Evolutionary conservation across 1,140 invertebrate genomes (phyloP).

Genomic region (Thaumatotibia leucotreta): DNA sequence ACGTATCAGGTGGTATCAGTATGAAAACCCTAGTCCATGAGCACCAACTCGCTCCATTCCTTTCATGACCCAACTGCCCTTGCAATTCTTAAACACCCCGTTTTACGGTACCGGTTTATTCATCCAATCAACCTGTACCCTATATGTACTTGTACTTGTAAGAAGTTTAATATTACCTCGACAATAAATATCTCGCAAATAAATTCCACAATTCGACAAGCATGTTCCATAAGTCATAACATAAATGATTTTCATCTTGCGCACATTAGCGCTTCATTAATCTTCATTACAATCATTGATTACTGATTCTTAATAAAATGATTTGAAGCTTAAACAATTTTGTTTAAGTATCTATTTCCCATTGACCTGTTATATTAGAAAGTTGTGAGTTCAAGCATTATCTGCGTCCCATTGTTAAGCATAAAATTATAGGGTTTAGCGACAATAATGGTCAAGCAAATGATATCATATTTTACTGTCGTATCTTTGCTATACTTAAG

Average conservation of each 20-base stretch:
- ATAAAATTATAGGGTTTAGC: neutral
- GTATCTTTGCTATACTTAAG: too few relatives aligned
- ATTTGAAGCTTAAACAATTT: neutral
- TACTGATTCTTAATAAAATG: too few relatives aligned
- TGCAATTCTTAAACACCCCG: too few relatives aligned
- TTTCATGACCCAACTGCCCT: too few relatives aligned
- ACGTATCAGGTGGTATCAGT: too few relatives aligned
- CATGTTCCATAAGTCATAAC: neutral
- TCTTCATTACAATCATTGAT: neutral
- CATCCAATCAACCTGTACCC: neutral
- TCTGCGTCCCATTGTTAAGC: neutral
- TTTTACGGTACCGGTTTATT: too few relatives aligned
- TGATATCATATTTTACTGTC: too few relatives aligned
- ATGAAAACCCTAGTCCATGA: too few relatives aligned
- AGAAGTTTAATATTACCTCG: neutral
- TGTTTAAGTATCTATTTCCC: neutral
- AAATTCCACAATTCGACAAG: neutral
- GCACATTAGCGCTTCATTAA: neutral
- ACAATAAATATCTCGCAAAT: neutral
- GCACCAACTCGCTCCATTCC: too few relatives aligned
- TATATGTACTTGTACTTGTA: neutral
- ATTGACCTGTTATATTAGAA: neutral
- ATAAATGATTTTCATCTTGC: neutral
- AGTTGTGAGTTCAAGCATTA: neutral
- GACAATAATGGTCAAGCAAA: neutral